Evolutionary conservation across 2,888 invertebrate species (phyloP).

Genomic region (Meloe dianella): DNA sequence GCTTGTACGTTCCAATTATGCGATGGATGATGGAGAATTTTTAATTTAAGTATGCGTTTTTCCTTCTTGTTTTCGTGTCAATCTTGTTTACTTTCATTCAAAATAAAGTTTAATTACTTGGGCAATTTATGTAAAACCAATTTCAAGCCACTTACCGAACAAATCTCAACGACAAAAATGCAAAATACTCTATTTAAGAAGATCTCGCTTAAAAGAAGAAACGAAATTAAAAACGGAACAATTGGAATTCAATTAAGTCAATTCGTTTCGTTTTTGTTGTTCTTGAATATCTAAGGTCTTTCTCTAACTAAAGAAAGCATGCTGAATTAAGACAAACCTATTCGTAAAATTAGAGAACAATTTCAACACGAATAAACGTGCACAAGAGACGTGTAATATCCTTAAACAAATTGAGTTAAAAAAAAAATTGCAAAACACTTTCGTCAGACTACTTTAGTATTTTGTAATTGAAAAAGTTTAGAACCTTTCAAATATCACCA

Average conservation of each 20-base stretch:
- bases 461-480: slow-evolving; percentile 42
- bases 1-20: slow-evolving; percentile 5
- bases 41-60: slow-evolving; percentile 6
- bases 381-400: slow-evolving; percentile 19
- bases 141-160: slow-evolving; percentile 15
- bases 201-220: slow-evolving; percentile 19
- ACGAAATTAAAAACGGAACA: slow-evolving; percentile 23
- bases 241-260: slow-evolving; percentile 26
- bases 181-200: slow-evolving; percentile 19
- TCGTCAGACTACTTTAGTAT: slow-evolving; percentile 36
- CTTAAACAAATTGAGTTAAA: slow-evolving; percentile 20
- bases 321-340: slow-evolving; percentile 29
- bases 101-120: slow-evolving; percentile 21
- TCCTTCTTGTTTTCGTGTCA: neutral
- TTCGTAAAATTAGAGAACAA: slow-evolving; percentile 35
- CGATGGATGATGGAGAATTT: slow-evolving; percentile 1
- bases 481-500: slow-evolving; percentile 27
- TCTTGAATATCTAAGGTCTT: slow-evolving; percentile 17
- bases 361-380: slow-evolving; percentile 17
- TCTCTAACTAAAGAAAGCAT: slow-evolving; percentile 34
- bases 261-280: neutral
- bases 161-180: slow-evolving; percentile 21
- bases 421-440: slow-evolving; percentile 15
- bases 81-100: slow-evolving; percentile 4
- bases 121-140: slow-evolving; percentile 26